Conservation (phyloP, 1,140 invertebrate genomes). For the Chrysopa pallens region DNA sequence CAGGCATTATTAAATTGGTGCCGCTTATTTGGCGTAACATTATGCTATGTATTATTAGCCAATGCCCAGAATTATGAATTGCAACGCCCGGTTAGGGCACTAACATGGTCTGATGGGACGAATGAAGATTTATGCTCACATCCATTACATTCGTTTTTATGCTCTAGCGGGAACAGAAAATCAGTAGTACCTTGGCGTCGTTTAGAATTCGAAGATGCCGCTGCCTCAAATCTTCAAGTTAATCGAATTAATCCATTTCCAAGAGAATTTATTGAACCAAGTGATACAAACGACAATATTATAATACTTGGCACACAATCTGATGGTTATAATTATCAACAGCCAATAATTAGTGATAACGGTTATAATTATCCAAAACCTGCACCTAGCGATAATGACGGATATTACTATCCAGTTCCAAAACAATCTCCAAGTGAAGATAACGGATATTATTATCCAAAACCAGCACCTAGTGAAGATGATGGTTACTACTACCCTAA, state of each 20-base stretch:
- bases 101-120: background rate
- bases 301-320: background rate
- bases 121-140: conserved; percentile 1
- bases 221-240: background rate
- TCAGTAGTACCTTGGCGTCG: background rate
- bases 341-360: background rate
- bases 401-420: too few species aligned
- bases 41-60: background rate
- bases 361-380: background rate
- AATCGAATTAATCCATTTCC: background rate
- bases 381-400: too few species aligned
- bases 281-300: background rate
- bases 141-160: conserved; percentile 1
- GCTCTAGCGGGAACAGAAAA: background rate
- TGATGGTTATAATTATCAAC: background rate
- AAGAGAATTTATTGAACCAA: background rate
- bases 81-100: background rate
- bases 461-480: background rate
- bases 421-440: too few species aligned
- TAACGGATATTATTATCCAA: too few species aligned
- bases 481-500: conserved; percentile 1
- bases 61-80: background rate
- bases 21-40: too few species aligned
- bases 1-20: too few species aligned
- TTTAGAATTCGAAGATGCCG: background rate